These are phyloP conservation scores for Cecidostiba fungosa DNA, from an alignment of 2,888 invertebrate genomes.

Conservation along the genomic window DNA sequence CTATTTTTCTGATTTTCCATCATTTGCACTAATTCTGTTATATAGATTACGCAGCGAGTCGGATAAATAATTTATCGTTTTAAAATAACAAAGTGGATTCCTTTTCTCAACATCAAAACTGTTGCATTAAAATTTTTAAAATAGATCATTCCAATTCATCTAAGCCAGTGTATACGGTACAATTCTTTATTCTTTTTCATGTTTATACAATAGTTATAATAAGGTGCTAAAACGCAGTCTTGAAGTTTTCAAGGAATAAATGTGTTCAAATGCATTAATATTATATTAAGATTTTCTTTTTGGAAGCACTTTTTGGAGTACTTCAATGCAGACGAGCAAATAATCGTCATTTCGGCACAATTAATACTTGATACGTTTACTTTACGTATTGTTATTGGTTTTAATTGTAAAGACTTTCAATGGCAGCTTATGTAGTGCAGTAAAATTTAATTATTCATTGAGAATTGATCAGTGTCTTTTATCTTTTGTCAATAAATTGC, in stretches of 20 bases:
- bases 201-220: conserved; percentile 33
- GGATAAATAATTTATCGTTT: not conserved
- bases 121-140: not conserved
- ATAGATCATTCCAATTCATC: not conserved
- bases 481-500: conserved; percentile 17
- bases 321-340: conserved; percentile 34
- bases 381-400: conserved; percentile 28
- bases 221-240: conserved; percentile 50
- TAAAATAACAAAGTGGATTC: not conserved
- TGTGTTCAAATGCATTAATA: conserved; percentile 30
- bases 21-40: not conserved
- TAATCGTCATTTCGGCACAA: conserved; percentile 41
- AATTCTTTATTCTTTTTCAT: not conserved
- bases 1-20: not conserved
- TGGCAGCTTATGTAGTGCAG: conserved; percentile 51
- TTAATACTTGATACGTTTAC: conserved; percentile 38
- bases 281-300: conserved; percentile 23
- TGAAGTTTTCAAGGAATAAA: conserved; percentile 37
- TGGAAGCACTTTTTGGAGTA: conserved; percentile 55
- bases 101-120: not conserved
- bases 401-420: conserved; percentile 33
- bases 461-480: not conserved
- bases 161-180: conserved; percentile 5
- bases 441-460: conserved; percentile 16
- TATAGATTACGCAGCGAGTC: not conserved